phyloP scores from a whole-genome alignment of 2,113 vertebrate genomes.

The Aegotheles bennettii region DNA sequence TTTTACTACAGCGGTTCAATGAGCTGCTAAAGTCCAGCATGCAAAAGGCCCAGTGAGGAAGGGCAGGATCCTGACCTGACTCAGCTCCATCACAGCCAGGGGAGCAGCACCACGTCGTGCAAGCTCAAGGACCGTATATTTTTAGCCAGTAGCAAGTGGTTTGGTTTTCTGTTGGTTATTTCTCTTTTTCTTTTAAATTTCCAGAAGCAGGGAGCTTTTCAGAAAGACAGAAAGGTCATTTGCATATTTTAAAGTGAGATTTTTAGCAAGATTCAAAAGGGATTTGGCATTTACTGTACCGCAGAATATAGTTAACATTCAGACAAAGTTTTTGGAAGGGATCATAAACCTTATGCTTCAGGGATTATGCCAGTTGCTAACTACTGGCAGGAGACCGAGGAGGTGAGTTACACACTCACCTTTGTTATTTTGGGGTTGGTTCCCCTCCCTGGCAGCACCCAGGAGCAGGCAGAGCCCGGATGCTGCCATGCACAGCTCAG shows the following conservation, averaged over 20 bases:
- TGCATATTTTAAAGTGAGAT: neutral
- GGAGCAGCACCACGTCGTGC: neutral
- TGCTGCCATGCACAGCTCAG: fast-evolving
- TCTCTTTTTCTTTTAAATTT: neutral
- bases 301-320: neutral
- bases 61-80: neutral
- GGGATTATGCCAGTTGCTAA: neutral
- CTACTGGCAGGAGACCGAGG: neutral
- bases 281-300: neutral
- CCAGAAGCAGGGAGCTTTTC: neutral
- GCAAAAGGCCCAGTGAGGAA: neutral
- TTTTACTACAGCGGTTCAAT: neutral
- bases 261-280: neutral
- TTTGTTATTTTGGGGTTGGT: neutral
- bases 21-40: neutral
- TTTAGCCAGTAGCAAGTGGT: neutral
- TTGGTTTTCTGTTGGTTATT: too few species aligned
- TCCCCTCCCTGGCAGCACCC: neutral
- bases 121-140: neutral
- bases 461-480: neutral
- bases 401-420: neutral
- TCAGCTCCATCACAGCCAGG: neutral
- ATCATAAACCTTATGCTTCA: neutral
- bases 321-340: neutral
- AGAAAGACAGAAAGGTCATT: neutral